Evolutionary conservation across 2,888 invertebrate species (phyloP).

Genomic region (Rotaria socialis): DNA sequence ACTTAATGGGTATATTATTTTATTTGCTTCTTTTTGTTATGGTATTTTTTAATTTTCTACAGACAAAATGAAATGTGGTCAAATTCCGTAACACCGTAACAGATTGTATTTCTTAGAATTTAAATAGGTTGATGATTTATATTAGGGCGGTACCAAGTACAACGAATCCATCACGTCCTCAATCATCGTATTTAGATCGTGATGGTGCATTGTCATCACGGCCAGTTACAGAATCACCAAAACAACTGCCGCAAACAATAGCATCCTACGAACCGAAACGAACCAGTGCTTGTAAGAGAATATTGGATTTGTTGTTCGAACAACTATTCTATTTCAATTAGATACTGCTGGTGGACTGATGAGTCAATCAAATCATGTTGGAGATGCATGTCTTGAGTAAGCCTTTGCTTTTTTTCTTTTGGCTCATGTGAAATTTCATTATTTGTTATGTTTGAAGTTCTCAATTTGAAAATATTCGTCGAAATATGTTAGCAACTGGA

Average conservation of each 20-base stretch:
- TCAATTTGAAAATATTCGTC: constrained; percentile 36
- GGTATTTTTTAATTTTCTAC: not conserved
- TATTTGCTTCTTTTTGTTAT: not conserved
- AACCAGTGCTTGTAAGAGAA: constrained; percentile 10
- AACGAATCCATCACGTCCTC: not conserved
- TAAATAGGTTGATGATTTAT: not conserved
- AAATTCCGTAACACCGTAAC: not conserved
- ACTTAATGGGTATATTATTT: not conserved
- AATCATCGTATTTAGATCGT: not conserved
- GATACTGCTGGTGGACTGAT: not conserved
- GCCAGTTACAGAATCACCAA: not conserved
- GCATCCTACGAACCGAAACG: constrained; percentile 15
- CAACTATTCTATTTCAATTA: not conserved
- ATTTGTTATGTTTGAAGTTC: not conserved
- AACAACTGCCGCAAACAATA: not conserved
- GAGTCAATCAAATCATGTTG: not conserved
- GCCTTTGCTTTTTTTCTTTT: not conserved
- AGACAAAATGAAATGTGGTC: constrained; percentile 4
- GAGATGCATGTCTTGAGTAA: constrained; percentile 4
- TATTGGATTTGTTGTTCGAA: not conserved
- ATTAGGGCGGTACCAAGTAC: not conserved
- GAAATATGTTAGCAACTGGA: constrained; percentile 8
- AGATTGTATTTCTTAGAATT: not conserved
- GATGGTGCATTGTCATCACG: constrained; percentile 19
- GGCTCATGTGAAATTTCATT: not conserved